Percentiles rank a stretch among this genome's conserved stretches.
These are phyloP conservation scores for Cettia cetti DNA, from an alignment of 2,113 vertebrate species.

Conservation along the genomic window DNA sequence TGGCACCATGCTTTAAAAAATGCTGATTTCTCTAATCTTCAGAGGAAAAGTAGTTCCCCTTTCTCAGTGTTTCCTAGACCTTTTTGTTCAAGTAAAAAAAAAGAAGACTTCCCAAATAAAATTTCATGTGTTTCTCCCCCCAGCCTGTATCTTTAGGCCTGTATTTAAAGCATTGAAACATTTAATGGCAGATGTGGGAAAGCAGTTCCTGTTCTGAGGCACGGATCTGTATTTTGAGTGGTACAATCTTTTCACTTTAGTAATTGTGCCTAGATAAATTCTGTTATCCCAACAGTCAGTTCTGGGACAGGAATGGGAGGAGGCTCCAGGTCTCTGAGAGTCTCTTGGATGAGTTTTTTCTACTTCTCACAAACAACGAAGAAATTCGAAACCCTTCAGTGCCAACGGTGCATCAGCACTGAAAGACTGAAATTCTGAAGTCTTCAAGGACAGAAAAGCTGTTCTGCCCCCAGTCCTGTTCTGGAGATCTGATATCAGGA, in stretches of 20 bases:
- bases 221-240: background rate
- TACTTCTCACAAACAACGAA: background rate
- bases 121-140: background rate
- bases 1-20: background rate
- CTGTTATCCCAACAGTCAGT: background rate
- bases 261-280: background rate
- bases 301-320: background rate
- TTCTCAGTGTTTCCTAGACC: background rate
- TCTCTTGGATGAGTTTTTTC: background rate
- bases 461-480: background rate
- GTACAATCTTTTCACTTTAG: background rate
- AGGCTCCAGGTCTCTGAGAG: background rate
- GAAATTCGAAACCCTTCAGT: background rate
- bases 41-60: background rate
- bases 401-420: background rate
- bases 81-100: background rate
- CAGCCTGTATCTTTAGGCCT: background rate
- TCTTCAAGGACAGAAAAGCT: background rate
- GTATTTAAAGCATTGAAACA: background rate
- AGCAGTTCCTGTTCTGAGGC: background rate
- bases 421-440: background rate
- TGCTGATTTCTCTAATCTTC: background rate
- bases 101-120: background rate
- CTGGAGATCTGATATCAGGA: background rate
- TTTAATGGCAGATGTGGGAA: background rate